phyloP scores from a whole-genome alignment of 1,140 invertebrate genomes.

The Achatina immaculata region DNA sequence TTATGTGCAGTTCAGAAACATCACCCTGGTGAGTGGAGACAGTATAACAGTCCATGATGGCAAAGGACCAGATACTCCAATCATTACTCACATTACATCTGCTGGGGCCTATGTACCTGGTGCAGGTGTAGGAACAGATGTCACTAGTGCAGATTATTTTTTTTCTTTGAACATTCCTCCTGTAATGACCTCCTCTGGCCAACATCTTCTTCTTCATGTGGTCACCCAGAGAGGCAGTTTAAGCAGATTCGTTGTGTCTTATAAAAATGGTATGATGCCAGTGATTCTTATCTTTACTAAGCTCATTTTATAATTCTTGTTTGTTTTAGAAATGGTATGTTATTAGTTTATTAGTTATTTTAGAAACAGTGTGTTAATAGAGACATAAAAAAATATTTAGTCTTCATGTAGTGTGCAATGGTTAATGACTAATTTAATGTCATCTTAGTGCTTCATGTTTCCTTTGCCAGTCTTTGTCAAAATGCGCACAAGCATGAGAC shows the following conservation, averaged over 20 bases:
- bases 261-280: slow-evolving; percentile 1
- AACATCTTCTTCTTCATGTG: slow-evolving; percentile 10
- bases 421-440: no score
- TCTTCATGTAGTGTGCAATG: no score
- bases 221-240: slow-evolving; percentile 13
- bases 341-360: no score
- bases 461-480: no score
- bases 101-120: not conserved
- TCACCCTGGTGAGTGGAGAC: not conserved
- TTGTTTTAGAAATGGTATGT: no score
- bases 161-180: slow-evolving; percentile 13
- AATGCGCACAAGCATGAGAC: no score
- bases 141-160: not conserved
- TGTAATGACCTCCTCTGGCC: slow-evolving; percentile 22
- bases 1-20: not conserved
- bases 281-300: not conserved
- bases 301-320: not conserved
- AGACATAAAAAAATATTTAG: no score
- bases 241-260: not conserved
- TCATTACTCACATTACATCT: slow-evolving; percentile 1
- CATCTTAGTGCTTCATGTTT: no score
- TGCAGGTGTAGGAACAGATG: not conserved
- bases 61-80: not conserved
- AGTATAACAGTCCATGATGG: slow-evolving; percentile 19
- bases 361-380: no score